Percentiles rank a stretch among this genome's conserved stretches.
These are phyloP conservation scores for Tetraodon nigroviridis DNA, from an alignment of 2,113 vertebrate genomes.

Conservation along the genomic window DNA sequence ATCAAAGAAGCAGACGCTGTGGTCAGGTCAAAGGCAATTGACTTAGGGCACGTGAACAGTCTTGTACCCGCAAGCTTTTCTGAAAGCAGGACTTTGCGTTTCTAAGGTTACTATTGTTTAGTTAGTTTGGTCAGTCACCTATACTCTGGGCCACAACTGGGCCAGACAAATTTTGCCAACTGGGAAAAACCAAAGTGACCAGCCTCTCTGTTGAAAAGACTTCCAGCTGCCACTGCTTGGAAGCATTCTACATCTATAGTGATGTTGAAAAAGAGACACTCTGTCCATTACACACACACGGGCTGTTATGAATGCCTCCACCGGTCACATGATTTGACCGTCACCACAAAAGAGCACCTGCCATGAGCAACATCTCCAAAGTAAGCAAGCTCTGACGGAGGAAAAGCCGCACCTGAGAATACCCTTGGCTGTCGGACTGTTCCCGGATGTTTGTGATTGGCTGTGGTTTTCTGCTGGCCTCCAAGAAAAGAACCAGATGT, in stretches of 20 bases:
- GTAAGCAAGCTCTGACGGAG: constrained; percentile 45
- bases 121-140: too few relatives aligned
- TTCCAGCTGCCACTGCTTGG: too few relatives aligned
- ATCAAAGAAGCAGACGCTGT: too few relatives aligned
- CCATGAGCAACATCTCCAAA: constrained; percentile 31
- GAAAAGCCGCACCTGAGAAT: constrained; percentile 57
- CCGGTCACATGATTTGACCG: constrained; percentile 32
- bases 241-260: background rate
- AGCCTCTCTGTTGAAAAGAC: too few relatives aligned
- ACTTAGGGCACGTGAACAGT: too few relatives aligned
- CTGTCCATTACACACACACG: constrained; percentile 12
- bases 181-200: too few relatives aligned
- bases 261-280: constrained; percentile 39
- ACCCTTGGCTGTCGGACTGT: constrained; percentile 31
- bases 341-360: constrained; percentile 47
- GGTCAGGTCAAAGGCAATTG: too few relatives aligned
- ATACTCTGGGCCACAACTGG: too few relatives aligned
- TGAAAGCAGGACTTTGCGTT: too few relatives aligned
- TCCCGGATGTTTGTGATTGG: constrained; percentile 46
- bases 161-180: too few relatives aligned
- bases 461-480: constrained; percentile 43
- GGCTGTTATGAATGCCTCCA: constrained; percentile 32
- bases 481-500: constrained; percentile 62
- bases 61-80: too few relatives aligned
- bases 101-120: too few relatives aligned